These are phyloP conservation scores for Orius insidiosus DNA, from an alignment of 1,140 invertebrate species.

Conservation along the genomic window DNA sequence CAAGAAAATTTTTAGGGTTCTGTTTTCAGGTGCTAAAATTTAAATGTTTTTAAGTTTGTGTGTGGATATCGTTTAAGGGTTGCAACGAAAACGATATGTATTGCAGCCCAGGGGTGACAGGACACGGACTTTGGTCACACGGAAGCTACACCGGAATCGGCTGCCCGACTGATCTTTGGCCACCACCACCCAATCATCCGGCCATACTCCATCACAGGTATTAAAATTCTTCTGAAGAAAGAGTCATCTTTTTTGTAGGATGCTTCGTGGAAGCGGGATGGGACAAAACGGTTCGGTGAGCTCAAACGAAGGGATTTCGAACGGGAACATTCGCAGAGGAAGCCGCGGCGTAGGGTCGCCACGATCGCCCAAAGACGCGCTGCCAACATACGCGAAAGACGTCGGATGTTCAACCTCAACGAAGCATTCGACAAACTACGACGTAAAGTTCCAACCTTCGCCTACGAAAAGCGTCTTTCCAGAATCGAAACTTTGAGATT, in stretches of 20 bases:
- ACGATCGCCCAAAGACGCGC: constrained; percentile 77
- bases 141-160: constrained; percentile 7
- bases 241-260: constrained; percentile 2
- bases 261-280: constrained; percentile 11
- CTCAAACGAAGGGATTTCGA: constrained; percentile 1
- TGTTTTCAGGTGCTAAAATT: neutral
- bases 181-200: constrained; percentile 4
- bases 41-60: neutral
- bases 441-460: constrained; percentile 93
- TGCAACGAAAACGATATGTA: constrained; percentile 10
- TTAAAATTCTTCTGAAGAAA: neutral
- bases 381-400: constrained; percentile 82
- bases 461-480: constrained; percentile 93
- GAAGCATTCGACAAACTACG: constrained; percentile 89
- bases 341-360: constrained; percentile 69
- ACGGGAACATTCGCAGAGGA: constrained; percentile 33
- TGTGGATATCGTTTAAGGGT: constrained; percentile 6
- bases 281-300: constrained; percentile 1
- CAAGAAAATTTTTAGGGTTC: too few species aligned
- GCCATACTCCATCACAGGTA: constrained; percentile 12
- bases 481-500: constrained; percentile 92
- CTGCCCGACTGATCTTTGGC: constrained; percentile 11
- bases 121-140: constrained; percentile 7
- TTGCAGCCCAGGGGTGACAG: constrained; percentile 5
- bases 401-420: constrained; percentile 94